Evolutionary conservation across 1,140 invertebrate species (phyloP), one percentile per base, ranked within the genome.

Genomic region (Papilio dardanus): DNA sequence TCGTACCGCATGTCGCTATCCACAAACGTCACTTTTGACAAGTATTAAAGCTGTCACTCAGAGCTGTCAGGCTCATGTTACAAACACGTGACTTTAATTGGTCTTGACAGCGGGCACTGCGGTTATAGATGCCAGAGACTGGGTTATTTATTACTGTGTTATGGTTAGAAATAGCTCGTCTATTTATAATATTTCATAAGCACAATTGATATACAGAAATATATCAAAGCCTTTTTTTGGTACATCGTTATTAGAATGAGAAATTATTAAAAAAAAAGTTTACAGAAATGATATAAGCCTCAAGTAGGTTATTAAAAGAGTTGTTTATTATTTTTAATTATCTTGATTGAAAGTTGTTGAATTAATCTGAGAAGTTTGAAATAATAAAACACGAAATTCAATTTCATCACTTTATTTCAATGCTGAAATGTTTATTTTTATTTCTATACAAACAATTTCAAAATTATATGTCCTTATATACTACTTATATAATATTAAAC

Each of bases 401-500:
- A 89, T 89, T 83, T 89, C 84, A 88, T 88, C 85, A 88, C 86
- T 92, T 92, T 90, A 90, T 92, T 91, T 83, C 86, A 90, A 89
- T 92, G 84, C 75, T 86, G 85, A 90, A 89, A 90, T 88, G 88
- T 89, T 88, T 89, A 90, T 89, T 92, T 90, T 87, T 84, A 88
- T 91, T 87, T 92, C 90, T 92, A 92, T 92, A 91, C 89, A 92
- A 92, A 89, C 89, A 89, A 85, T 89, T 89, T 91, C 88, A 88
- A 89, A 89, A 88, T 89, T 86, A 88, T 85, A 86, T 76, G 84
- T 80, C 82, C 84, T 88, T 90, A 87, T 50, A 33, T 28, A 28
- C 83, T 88, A 86, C 76, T 85, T 87, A 86, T 78, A 81, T 54
- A 81, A 81, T 81, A 87, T 88, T 83, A 90, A 88, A 88, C 87